Evolutionary conservation across 2,113 vertebrate species (phyloP).

Genomic region (Sarotherodon lohbergeri): DNA sequence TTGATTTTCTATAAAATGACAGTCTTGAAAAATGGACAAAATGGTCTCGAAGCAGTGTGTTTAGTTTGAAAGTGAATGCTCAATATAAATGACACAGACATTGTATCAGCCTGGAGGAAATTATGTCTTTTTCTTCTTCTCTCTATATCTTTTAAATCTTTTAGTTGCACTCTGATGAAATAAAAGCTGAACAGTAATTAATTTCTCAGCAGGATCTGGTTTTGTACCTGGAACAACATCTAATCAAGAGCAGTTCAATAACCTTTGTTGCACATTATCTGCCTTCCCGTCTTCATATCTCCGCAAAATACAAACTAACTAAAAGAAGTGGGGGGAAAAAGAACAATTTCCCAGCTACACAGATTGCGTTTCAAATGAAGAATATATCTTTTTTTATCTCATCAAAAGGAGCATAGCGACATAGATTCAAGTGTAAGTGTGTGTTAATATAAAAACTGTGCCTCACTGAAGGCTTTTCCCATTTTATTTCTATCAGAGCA

Average conservation of each 20-base stretch:
- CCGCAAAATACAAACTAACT: slow-evolving; percentile 5
- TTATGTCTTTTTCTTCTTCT: background rate
- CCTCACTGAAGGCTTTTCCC: background rate
- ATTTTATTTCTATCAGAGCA: background rate
- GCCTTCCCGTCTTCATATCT: background rate
- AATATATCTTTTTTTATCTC: background rate
- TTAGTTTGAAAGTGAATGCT: background rate
- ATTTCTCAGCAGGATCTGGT: slow-evolving; percentile 4
- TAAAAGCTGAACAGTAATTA: slow-evolving; percentile 37
- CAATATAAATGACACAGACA: background rate
- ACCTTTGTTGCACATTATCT: slow-evolving; percentile 10
- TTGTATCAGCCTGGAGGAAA: background rate
- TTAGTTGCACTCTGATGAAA: slow-evolving; percentile 29
- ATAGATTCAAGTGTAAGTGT: background rate
- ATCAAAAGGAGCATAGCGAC: background rate
- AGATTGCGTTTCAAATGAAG: background rate
- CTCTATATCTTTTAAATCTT: background rate
- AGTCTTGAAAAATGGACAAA: slow-evolving; percentile 1
- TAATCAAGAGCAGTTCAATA: slow-evolving; percentile 6
- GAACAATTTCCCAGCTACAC: background rate
- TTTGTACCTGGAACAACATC: slow-evolving; percentile 9
- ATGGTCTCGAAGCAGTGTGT: background rate
- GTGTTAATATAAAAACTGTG: background rate
- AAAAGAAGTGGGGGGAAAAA: background rate
- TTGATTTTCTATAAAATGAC: background rate